Evolutionary conservation across 1,140 invertebrate genomes (phyloP), one percentile per base, ranked within the genome.

Genomic region (Homarus americanus): DNA sequence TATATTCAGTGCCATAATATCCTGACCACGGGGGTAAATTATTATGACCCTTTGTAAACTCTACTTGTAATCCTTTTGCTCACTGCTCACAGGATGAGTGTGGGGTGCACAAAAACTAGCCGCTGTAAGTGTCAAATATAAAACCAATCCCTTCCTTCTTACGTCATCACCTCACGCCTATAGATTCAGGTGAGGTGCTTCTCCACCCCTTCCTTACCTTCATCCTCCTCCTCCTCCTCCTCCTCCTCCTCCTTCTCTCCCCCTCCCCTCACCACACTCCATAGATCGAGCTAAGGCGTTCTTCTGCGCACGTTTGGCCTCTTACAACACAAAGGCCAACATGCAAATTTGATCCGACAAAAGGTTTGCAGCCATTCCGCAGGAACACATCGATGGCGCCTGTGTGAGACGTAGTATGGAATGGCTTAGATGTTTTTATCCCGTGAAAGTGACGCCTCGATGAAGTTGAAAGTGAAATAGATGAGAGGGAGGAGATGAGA

Each of bases 311-410:
- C 36, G 40, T 79, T 79, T 79, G n/a, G 76, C 28, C 40, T 79
- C 36, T 4, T 20, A 28, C 49, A 79, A 79, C 49, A 79, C 76
- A 79, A 79, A 79, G 76, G 76, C 40, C 40, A 41, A 79, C 76
- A 79, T 79, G 76, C 76, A 79, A 79, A 79, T 79, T 79, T 79
- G 76, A 79, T 79, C 17, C 15, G 3, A 44, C 44, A 79, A 79
- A 79, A 79, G 49, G 40, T n/a, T 79, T 41, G 12, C n/a, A 24
- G 76, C 40, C 40, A n/a, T n/a, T n/a, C n/a, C n/a, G n/a, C n/a
- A n/a, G n/a, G n/a, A n/a, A n/a, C n/a, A 36, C 28, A 79, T 79
- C 76, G 49, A 44, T 79, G 40, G 40, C 24, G 76, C 9, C n/a
- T 69, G n/a, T 7, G n/a, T 32, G 63, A 69, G 63, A 5, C 10